phyloP scores from a whole-genome alignment of 2,888 invertebrate genomes.

The Phortica magna region DNA sequence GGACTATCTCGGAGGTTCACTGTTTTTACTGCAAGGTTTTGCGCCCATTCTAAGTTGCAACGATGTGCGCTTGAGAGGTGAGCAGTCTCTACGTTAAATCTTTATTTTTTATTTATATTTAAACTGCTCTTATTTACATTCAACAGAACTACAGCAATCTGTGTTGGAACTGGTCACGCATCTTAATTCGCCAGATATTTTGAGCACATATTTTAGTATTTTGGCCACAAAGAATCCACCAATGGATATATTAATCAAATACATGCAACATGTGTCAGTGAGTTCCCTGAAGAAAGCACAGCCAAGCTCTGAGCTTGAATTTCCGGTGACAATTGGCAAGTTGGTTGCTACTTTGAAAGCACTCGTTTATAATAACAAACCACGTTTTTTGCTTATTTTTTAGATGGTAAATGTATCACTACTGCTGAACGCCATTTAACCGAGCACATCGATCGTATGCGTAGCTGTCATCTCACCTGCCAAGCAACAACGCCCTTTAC shows the following conservation, averaged over 20 bases:
- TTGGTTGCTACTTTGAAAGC: background rate
- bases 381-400: slow-evolving; percentile 19
- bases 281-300: slow-evolving; percentile 68
- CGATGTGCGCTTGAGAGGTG: slow-evolving; percentile 71
- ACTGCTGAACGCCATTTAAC: slow-evolving; percentile 66
- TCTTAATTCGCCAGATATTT: slow-evolving; percentile 75
- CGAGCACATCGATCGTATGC: slow-evolving; percentile 73
- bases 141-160: slow-evolving; percentile 82
- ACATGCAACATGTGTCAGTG: slow-evolving; percentile 78
- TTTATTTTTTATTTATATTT: background rate
- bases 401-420: slow-evolving; percentile 72
- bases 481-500: slow-evolving; percentile 74
- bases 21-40: slow-evolving; percentile 76
- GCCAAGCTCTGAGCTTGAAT: slow-evolving; percentile 74
- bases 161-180: slow-evolving; percentile 82
- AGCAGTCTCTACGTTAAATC: background rate
- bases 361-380: background rate
- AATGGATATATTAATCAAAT: slow-evolving; percentile 80
- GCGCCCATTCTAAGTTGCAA: slow-evolving; percentile 70
- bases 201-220: slow-evolving; percentile 81
- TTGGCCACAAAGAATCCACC: slow-evolving; percentile 81
- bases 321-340: slow-evolving; percentile 70
- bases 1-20: slow-evolving; percentile 76
- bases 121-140: background rate
- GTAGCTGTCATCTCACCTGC: slow-evolving; percentile 71